Conservation (phyloP, 2,113 vertebrate species). For the Psammodynastes pulverulentus region DNA sequence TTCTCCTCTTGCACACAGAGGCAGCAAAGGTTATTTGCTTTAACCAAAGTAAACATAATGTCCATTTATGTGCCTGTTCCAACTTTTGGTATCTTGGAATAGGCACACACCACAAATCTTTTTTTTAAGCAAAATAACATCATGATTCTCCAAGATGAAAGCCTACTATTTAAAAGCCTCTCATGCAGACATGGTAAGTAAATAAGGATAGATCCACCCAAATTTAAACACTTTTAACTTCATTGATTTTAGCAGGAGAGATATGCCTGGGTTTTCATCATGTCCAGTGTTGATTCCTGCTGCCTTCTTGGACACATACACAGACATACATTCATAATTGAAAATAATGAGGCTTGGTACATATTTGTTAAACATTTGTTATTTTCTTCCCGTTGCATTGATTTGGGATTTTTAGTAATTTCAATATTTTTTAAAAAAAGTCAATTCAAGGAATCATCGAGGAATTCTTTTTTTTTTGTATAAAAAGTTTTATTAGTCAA, state of each 20-base stretch:
- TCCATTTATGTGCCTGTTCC: conserved; percentile 65
- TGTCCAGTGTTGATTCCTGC: too few relatives aligned
- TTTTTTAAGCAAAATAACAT: conserved; percentile 33
- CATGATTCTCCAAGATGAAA: conserved; percentile 40
- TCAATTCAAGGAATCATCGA: conserved; percentile 21
- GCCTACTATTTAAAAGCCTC: neutral
- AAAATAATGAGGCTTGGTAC: neutral
- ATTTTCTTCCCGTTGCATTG: conserved; percentile 12
- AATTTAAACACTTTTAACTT: neutral
- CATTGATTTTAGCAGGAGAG: neutral
- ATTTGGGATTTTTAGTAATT: conserved; percentile 12
- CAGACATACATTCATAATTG: neutral
- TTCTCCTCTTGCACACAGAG: conserved; percentile 46
- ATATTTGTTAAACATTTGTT: neutral
- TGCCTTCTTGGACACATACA: too few relatives aligned
- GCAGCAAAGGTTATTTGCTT: conserved; percentile 67
- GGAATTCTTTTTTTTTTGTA: too few relatives aligned
- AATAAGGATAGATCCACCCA: neutral
- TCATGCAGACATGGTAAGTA: neutral
- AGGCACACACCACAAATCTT: conserved; percentile 61
- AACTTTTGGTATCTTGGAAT: conserved; percentile 71
- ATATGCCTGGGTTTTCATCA: neutral
- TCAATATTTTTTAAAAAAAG: conserved; percentile 8
- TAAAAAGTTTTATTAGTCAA: too few relatives aligned
- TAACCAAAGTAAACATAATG: conserved; percentile 68